Evolutionary conservation across 1,140 invertebrate species (phyloP).

Genomic region (Trissolcus basalis): DNA sequence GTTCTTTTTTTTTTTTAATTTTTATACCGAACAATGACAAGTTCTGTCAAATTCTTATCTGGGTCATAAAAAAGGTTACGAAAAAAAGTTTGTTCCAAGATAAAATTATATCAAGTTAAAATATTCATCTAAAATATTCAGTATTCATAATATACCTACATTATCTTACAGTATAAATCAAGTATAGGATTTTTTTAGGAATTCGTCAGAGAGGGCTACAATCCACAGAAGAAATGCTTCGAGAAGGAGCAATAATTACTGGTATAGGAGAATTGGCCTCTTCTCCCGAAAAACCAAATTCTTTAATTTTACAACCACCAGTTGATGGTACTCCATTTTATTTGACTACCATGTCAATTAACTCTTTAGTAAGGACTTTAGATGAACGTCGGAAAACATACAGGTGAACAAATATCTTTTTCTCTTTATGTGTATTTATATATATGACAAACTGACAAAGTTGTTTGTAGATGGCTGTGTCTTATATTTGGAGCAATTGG

Average conservation of each 20-base stretch:
- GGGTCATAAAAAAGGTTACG: too few species aligned
- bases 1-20: too few species aligned
- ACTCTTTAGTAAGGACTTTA: conserved; percentile 81
- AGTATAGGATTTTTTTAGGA: too few species aligned
- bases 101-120: too few species aligned
- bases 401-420: conserved; percentile 65
- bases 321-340: conserved; percentile 82
- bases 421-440: not conserved
- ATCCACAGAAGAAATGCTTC: conserved; percentile 86
- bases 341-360: conserved; percentile 82
- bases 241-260: conserved; percentile 84
- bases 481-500: conserved; percentile 83
- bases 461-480: conserved; percentile 77
- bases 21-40: too few species aligned
- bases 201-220: conserved; percentile 85
- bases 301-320: conserved; percentile 82
- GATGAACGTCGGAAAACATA: conserved; percentile 81
- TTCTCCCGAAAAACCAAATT: conserved; percentile 74
- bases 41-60: too few species aligned
- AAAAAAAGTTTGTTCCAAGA: too few species aligned
- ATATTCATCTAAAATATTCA: too few species aligned
- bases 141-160: too few species aligned
- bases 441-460: conserved; percentile 11
- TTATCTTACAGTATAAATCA: too few species aligned
- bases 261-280: conserved; percentile 82